These are phyloP conservation scores for Dendronephthya gigantea DNA, from an alignment of 64 coral and sea anemone species.

Conservation along the genomic window DNA sequence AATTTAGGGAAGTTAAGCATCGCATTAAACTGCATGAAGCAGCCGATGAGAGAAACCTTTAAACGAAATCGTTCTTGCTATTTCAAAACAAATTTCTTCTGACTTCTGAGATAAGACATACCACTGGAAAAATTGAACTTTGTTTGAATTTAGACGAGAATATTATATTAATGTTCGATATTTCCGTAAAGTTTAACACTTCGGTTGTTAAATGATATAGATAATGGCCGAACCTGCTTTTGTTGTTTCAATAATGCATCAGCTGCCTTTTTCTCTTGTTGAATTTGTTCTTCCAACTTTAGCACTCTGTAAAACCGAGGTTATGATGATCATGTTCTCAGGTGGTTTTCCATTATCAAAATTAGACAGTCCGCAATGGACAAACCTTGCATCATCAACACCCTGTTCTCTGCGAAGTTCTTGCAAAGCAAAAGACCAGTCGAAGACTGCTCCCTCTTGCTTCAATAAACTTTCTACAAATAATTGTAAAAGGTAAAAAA, in stretches of 20 bases:
- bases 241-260: slow-evolving; percentile 74
- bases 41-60: too few relatives aligned
- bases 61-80: too few relatives aligned
- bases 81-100: too few relatives aligned
- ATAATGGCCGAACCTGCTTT: slow-evolving; percentile 43
- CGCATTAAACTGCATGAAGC: too few relatives aligned
- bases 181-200: too few relatives aligned
- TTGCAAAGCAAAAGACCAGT: slow-evolving; percentile 91
- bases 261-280: slow-evolving; percentile 78
- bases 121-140: too few relatives aligned
- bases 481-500: too few relatives aligned
- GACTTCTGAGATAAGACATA: too few relatives aligned
- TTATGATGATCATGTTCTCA: background rate
- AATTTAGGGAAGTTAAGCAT: too few relatives aligned
- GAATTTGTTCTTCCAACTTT: slow-evolving; percentile 83
- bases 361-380: background rate
- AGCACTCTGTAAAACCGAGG: slow-evolving; percentile 47
- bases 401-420: slow-evolving; percentile 87
- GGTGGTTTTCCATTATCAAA: background rate
- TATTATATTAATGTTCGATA: too few relatives aligned
- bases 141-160: too few relatives aligned
- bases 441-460: slow-evolving; percentile 61
- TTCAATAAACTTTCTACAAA: background rate
- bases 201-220: too few relatives aligned
- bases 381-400: slow-evolving; percentile 33